phyloP scores from a whole-genome alignment of 1,140 invertebrate genomes.

The Pogonomyrmex barbatus region DNA sequence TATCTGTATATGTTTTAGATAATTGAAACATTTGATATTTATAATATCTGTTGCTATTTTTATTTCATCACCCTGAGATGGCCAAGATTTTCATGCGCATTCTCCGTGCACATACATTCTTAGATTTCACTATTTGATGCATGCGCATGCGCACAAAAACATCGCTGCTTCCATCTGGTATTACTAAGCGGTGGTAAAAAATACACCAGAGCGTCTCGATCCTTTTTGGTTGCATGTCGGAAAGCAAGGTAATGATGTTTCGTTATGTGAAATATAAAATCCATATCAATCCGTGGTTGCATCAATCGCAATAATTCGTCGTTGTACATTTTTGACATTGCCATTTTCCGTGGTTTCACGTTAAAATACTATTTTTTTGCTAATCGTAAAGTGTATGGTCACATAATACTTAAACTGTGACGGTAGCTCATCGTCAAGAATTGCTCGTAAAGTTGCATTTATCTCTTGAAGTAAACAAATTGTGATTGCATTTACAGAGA shows the following conservation, averaged over 20 bases:
- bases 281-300: slow-evolving; percentile 65
- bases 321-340: slow-evolving; percentile 21
- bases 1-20: too few relatives aligned
- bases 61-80: too few relatives aligned
- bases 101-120: too few relatives aligned
- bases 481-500: not conserved
- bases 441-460: not conserved
- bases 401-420: not conserved
- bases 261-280: slow-evolving; percentile 65
- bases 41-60: too few relatives aligned
- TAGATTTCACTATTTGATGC: too few relatives aligned
- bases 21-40: too few relatives aligned
- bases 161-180: too few relatives aligned
- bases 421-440: slow-evolving; percentile 14
- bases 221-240: slow-evolving; percentile 77
- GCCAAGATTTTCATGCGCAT: too few relatives aligned
- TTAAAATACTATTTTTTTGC: slow-evolving; percentile 74
- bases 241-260: slow-evolving; percentile 77
- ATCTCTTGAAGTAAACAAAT: not conserved
- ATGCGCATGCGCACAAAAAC: too few relatives aligned
- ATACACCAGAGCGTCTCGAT: not conserved
- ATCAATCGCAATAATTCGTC: slow-evolving; percentile 28
- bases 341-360: not conserved
- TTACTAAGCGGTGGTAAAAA: not conserved
- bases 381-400: not conserved